Evolutionary conservation across 2,113 vertebrate species (phyloP).

Genomic region (Delphinus delphis): DNA sequence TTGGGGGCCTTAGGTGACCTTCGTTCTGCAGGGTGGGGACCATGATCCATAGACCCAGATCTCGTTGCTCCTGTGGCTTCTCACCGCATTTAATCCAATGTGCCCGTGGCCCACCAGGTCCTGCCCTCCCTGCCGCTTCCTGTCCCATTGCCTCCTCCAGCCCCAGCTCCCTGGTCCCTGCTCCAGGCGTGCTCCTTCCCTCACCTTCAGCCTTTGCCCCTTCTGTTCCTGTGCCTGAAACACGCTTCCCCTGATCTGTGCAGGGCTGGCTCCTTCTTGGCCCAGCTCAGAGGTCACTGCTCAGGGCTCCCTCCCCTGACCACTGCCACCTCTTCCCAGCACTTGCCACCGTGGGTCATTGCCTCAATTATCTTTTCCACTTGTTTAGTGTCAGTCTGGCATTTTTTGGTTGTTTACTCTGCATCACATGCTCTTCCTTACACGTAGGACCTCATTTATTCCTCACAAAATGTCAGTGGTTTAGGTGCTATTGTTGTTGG

Average conservation of each 20-base stretch:
- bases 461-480: fast-evolving
- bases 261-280: not conserved
- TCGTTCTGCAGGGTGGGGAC: not conserved
- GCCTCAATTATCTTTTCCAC: fast-evolving
- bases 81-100: not conserved
- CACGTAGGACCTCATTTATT: not conserved
- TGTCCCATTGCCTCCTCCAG: not conserved
- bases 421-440: fast-evolving
- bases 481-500: not conserved
- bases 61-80: not conserved
- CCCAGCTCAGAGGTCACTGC: not conserved
- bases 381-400: not conserved
- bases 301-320: not conserved
- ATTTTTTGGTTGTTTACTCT: not conserved
- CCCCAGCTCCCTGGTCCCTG: not conserved
- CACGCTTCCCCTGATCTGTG: fast-evolving
- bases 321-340: not conserved
- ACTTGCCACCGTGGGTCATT: fast-evolving
- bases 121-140: too few species aligned
- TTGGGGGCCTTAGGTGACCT: not conserved
- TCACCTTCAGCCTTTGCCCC: not conserved
- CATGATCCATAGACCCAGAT: not conserved
- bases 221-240: not conserved
- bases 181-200: fast-evolving
- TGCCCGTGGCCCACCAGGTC: not conserved